Conservation (phyloP, 2,797 vertebrate species). For the Coregonus sp. region DNA sequence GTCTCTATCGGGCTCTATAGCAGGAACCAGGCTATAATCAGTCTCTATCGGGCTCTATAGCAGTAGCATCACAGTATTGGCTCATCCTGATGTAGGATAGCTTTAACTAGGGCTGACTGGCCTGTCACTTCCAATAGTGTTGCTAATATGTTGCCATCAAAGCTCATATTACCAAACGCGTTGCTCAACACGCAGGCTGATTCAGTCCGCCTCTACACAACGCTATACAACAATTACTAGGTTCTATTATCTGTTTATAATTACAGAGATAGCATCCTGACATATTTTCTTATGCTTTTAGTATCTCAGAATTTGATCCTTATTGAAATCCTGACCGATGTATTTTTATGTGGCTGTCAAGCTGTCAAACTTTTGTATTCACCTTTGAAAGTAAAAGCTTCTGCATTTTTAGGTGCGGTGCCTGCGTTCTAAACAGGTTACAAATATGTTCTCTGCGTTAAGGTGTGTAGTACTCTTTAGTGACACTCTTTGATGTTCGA, state of each 20-base stretch:
- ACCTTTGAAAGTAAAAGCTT: constrained; percentile 28
- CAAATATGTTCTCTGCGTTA: constrained; percentile 45
- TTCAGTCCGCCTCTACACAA: background rate
- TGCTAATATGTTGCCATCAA: constrained; percentile 2
- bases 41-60: too few relatives aligned
- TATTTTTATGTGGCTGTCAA: constrained; percentile 25
- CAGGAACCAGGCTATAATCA: too few relatives aligned
- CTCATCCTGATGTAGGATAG: background rate
- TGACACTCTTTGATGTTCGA: constrained; percentile 83
- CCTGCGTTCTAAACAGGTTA: constrained; percentile 41
- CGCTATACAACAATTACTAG: background rate
- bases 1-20: too few relatives aligned
- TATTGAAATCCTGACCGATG: background rate
- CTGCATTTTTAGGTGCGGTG: constrained; percentile 11
- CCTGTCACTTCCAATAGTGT: background rate
- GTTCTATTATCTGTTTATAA: background rate
- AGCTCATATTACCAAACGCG: background rate
- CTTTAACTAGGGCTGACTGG: background rate
- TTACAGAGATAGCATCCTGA: background rate
- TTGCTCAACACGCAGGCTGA: background rate
- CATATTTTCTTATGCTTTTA: constrained; percentile 13
- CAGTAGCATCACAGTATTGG: background rate
- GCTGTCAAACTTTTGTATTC: constrained; percentile 10
- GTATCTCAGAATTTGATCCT: background rate
- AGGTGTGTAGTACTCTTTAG: constrained; percentile 64